Evolutionary conservation across 1,140 invertebrate genomes (phyloP).

Genomic region (Watersipora subatra): DNA sequence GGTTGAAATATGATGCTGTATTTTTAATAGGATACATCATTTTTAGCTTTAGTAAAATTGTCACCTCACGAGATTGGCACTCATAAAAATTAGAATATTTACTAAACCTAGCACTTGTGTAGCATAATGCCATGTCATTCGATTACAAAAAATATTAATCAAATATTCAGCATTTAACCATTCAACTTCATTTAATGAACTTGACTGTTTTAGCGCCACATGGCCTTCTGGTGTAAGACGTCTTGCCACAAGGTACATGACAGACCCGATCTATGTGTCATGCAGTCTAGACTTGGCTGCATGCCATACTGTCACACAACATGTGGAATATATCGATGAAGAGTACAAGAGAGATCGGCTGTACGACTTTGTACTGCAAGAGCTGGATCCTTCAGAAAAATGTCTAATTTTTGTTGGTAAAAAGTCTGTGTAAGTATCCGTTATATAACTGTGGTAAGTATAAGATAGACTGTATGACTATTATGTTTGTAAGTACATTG

Average conservation of each 20-base stretch:
- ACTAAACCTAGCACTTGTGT: too few species aligned
- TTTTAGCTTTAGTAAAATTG: too few species aligned
- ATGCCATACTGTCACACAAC: constrained; percentile 65
- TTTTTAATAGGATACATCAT: too few species aligned
- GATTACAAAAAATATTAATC: too few species aligned
- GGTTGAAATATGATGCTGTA: too few species aligned
- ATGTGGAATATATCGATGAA: constrained; percentile 56
- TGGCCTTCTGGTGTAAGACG: constrained; percentile 71
- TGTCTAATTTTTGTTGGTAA: constrained; percentile 75
- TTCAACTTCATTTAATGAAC: too few species aligned
- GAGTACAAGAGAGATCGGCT: constrained; percentile 53
- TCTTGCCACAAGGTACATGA: constrained; percentile 69
- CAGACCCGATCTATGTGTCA: constrained; percentile 73
- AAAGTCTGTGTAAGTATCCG: constrained; percentile 46
- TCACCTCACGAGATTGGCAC: too few species aligned
- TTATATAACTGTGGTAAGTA: constrained; percentile 1
- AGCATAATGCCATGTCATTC: too few species aligned
- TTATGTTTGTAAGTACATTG: too few species aligned
- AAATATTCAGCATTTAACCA: too few species aligned
- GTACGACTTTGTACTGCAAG: constrained; percentile 45
- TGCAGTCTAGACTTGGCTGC: constrained; percentile 68
- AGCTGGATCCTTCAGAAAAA: constrained; percentile 59
- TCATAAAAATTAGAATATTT: too few species aligned
- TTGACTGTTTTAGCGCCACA: constrained; percentile 62
- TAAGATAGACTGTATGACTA: too few species aligned